Evolutionary conservation across 2,113 vertebrate species (phyloP), one percentile per base, ranked within the genome.

Genomic region (Odontophorus gujanensis): DNA sequence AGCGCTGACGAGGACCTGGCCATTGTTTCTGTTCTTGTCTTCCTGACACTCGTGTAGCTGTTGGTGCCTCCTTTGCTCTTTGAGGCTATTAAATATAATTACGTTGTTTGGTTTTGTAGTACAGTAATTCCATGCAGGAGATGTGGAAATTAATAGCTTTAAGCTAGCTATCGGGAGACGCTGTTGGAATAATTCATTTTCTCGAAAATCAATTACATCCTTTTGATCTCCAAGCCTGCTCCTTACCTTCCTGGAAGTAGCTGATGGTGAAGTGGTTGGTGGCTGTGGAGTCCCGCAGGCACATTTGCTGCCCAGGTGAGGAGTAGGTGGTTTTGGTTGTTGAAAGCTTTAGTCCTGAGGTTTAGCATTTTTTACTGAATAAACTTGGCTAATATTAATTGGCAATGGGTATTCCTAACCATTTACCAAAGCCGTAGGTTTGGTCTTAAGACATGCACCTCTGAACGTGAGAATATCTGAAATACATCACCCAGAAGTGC

Each of bases 1-100:
- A 17, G n/a, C 2, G 21, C 21, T 81, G 71, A 11, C 0, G 2
- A 3, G 40, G 50, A 21, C 34, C 36, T 65, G 75, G 71, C 34
- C 1, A 0, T 26, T 51, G 50, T 15, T 26, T 51, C 28, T 53
- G 25, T 55, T 24, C 5, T 7, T 40, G 63, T 40, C 71, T 71
- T 55, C 42, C 47, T 25, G 19, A 38, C 34, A 30, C 11, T 69
- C 13, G 18, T 69, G 57, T 38, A 22, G 74, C 65, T 87, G 26
- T 51, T 47, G 1, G 2, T 69, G 72, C n/a, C 45, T 74, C 47
- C 1, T 0, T 20, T 1, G 3, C 19, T 25, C 50, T 84, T n/a
- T 57, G 42, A 2, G 32, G 40, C 17, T 4, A 45, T 76, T 36
- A 66, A n/a, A n/a, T 20, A 2, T 82, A 67, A 88, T 78, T 38